Evolutionary conservation across 30 jellyfish, hydroid and myxozoan genomes (phyloP).

Genomic region (Nemopilema nomurai): DNA sequence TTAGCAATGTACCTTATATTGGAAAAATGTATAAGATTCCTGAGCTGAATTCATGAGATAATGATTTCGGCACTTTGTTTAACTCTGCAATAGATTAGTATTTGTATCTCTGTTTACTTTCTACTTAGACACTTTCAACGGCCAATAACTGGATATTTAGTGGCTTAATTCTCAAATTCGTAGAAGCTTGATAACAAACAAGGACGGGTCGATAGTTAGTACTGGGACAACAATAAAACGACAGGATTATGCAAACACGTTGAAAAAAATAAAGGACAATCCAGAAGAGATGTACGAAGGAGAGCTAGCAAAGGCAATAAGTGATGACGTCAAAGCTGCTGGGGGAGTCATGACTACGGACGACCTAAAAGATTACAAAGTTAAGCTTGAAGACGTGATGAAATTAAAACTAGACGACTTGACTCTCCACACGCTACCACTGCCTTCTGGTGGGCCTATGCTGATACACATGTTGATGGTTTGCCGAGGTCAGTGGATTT

Average conservation of each 20-base stretch:
- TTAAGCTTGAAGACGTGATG: slow-evolving; percentile 42
- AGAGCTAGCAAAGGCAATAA: slow-evolving; percentile 54
- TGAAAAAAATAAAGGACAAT: slow-evolving; percentile 42
- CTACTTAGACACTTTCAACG: no score
- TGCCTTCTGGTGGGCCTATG: slow-evolving; percentile 91
- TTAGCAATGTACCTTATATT: no score
- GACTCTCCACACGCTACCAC: slow-evolving; percentile 71
- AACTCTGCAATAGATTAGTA: no score
- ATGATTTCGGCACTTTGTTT: no score
- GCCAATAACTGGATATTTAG: background rate
- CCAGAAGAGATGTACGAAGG: slow-evolving; percentile 73
- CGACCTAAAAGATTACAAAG: slow-evolving; percentile 62
- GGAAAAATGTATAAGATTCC: no score
- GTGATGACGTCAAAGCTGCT: slow-evolving; percentile 51
- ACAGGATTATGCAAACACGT: slow-evolving; percentile 51
- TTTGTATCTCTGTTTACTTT: no score
- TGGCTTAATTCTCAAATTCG: background rate
- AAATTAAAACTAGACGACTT: slow-evolving; percentile 23
- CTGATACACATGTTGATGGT: slow-evolving; percentile 67
- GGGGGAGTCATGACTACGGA: slow-evolving; percentile 73
- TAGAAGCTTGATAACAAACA: background rate
- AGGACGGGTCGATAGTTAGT: background rate
- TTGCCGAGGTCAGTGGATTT: slow-evolving; percentile 56
- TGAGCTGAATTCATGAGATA: no score
- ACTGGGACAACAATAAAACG: slow-evolving; percentile 2